Percentiles rank a stretch among this genome's conserved stretches.
phyloP scores from a whole-genome alignment of 1,140 invertebrate species.

The silkworm (Bombyx mori) region ASM3026992v2 NC_085131.1:11386001-11386500 shows the following conservation, averaged over 20 bases:
- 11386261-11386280: conserved; percentile 25
- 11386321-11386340: conserved; percentile 57
- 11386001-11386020: too few species aligned
- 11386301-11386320: conserved; percentile 45
- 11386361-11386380: conserved; percentile 46
- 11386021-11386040: too few species aligned
- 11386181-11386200: too few species aligned
- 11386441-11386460: conserved; percentile 45
- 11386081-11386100: too few species aligned
- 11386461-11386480: conserved; percentile 34
- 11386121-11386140: too few species aligned
- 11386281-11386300: conserved; percentile 27
- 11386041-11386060: too few species aligned
- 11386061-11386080: too few species aligned
- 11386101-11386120: too few species aligned
- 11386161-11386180: too few species aligned
- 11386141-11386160: too few species aligned
- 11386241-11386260: conserved; percentile 32
- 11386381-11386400: conserved; percentile 45
- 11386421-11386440: conserved; percentile 47
- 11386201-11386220: too few species aligned
- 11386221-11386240: conserved; percentile 32
- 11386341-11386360: conserved; percentile 41
- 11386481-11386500: conserved; percentile 51
- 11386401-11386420: conserved; percentile 43